Evolutionary conservation across 1,140 invertebrate genomes (phyloP), one percentile per base, ranked within the genome.

Genomic region (Muscidifurax raptorellus): DNA sequence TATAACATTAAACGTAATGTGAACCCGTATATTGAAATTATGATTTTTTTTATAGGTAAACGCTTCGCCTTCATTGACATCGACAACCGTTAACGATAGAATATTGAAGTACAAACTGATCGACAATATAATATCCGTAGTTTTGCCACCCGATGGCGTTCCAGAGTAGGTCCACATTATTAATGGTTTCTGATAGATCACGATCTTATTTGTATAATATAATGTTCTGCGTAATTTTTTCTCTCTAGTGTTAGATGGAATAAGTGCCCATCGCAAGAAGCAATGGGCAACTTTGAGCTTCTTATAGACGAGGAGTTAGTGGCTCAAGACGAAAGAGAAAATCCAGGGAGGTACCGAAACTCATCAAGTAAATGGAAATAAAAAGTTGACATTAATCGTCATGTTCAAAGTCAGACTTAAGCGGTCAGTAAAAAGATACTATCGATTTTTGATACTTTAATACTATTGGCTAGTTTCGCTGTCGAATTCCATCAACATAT

Each of bases 31-130:
- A 52, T 47, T 25, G 18, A 36, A 67, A 67, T 67, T 12, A 5
- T 67, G 10, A 27, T 72, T 71, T 59, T 18, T 47, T 59, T 7
- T 90, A n/a, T 86, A 96, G 96, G 96, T 98, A 0, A 99, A 99
- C 91, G 98, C 98, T 0, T 99, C 98, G 0, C 98, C 98, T 0
- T 99, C 98, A 0, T 91, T 99, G 1, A 97, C 97, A 4, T 98
- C 98, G 0, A 99, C 98, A 0, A 99, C 98, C 0, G 97, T 97
- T 0, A 99, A 98, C 91, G 98, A 99, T 92, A 94, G 98, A 87
- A 98, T 99, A 88, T 94, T 99, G 84, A 99, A 99, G 90, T 98
- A 98, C 89, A 98, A 98, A 93, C 92, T 99, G 18, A 98, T 99
- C 82, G 97, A 98, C 89, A 99, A 99, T 91, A 98, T 99, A 83